These are phyloP conservation scores for Baryphthengus martii DNA, from an alignment of 2,113 vertebrate genomes.

Conservation along the genomic window DNA sequence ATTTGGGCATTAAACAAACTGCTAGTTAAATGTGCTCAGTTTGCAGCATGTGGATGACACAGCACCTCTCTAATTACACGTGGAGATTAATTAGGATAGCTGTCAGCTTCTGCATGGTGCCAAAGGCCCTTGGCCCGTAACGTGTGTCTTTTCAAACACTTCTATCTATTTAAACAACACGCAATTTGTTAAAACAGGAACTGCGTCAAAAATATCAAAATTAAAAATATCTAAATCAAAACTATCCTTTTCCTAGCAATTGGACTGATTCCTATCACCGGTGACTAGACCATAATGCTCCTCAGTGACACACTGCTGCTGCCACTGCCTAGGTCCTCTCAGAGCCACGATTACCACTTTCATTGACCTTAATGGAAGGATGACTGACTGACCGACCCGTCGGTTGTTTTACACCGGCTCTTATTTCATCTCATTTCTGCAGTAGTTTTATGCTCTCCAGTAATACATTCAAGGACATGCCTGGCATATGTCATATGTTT, in stretches of 20 bases:
- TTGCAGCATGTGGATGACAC: not conserved
- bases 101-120: not conserved
- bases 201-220: not conserved
- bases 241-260: not conserved
- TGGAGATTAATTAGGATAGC: not conserved
- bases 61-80: not conserved
- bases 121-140: not conserved
- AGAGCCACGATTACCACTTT: not conserved
- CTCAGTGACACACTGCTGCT: not conserved
- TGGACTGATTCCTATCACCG: not conserved
- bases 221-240: too few relatives aligned
- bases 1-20: not conserved
- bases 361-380: not conserved
- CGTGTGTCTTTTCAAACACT: not conserved
- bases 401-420: not conserved
- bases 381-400: too few relatives aligned
- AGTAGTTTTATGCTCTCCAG: not conserved
- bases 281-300: not conserved
- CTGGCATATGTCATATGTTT: not conserved
- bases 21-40: not conserved
- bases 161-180: not conserved
- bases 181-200: not conserved
- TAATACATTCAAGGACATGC: not conserved
- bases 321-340: not conserved
- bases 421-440: not conserved